These are phyloP conservation scores for Pseudorhiza aurosa DNA, from an alignment of 30 jellyfish, hydroid and myxozoan genomes.

Conservation along the genomic window DNA sequence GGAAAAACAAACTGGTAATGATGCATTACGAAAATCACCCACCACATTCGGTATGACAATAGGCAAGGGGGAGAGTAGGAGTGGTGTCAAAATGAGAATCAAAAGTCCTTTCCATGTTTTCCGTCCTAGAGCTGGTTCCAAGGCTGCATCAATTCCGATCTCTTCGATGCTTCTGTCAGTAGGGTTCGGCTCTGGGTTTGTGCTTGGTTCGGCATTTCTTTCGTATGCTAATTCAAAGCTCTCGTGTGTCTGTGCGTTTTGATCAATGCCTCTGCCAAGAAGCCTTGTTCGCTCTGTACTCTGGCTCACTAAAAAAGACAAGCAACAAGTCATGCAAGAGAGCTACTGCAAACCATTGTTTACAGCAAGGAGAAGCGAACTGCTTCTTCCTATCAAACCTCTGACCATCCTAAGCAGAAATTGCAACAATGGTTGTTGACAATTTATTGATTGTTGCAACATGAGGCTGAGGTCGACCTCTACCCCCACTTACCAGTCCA, in stretches of 20 bases:
- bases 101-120: constrained; percentile 62
- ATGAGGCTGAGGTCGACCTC: no score
- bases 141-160: constrained; percentile 12
- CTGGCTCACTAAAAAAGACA: constrained; percentile 13
- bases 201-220: neutral
- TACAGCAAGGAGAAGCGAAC: no score
- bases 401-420: no score
- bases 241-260: constrained; percentile 1
- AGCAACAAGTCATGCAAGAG: neutral
- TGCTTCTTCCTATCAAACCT: no score
- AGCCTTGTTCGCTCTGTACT: constrained; percentile 44
- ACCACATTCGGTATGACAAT: constrained; percentile 23
- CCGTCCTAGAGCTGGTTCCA: constrained; percentile 32
- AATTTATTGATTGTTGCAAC: no score
- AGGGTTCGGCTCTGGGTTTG: neutral
- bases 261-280: neutral
- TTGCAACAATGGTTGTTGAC: no score
- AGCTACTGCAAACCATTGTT: no score
- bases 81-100: constrained; percentile 59
- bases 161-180: constrained; percentile 31
- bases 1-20: no score
- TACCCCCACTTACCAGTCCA: no score
- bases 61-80: constrained; percentile 66
- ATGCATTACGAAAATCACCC: neutral
- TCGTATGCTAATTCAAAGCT: constrained; percentile 13